Base-by-base conservation (phyloP, 64 coral and sea anemone species). In the Pachyseris speciosa region DNA sequence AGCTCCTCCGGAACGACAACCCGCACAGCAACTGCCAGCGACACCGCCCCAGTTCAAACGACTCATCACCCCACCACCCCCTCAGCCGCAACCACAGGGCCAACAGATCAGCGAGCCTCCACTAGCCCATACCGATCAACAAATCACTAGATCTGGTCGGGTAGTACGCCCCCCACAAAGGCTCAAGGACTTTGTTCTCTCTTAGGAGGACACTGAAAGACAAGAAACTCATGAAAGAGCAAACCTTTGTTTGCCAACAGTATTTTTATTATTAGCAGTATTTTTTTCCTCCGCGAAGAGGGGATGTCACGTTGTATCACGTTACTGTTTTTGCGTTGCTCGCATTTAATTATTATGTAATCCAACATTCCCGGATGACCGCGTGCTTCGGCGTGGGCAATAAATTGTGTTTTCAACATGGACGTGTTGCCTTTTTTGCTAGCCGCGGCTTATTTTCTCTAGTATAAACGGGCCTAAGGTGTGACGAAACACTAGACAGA, bases 271-370 rank as follows among this genome's bases (percentile, higher is more conserved):
- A 0, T 37, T 6, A 1, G 7, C 16, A 40, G 17, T 22, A 41
- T 7, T 26, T 47, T n/a, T 25, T 47, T 74, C 45, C 45, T 47
- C 10, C 10, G 0, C 0, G 40, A 47, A 24, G 1, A 2, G 71
- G 40, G 71, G 41, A 11, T 72, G 37, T 72, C 69, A 72, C 37
- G 13, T 40, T 72, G 41, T 47, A 26, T 74, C 71, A 27, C 22
- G 71, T 74, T 74, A 45, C 71, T 74, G 40, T 74, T 74, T 2
- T 74, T 45, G 71, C 40, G 40, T 74, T 29, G 48, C 40, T 47
- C 40, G n/a, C 71, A 74, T 74, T 47, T 74, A 9, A 74, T 49
- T 47, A 1, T 29, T 74, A 2, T 3, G 71, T 27, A 27, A 39
- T 71, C 20, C 67, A 17, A 10, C 4, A 3, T 74, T 74, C 71